Evolutionary conservation across 2,797 vertebrate genomes (phyloP).

Genomic region (Sciurus carolinensis): DNA sequence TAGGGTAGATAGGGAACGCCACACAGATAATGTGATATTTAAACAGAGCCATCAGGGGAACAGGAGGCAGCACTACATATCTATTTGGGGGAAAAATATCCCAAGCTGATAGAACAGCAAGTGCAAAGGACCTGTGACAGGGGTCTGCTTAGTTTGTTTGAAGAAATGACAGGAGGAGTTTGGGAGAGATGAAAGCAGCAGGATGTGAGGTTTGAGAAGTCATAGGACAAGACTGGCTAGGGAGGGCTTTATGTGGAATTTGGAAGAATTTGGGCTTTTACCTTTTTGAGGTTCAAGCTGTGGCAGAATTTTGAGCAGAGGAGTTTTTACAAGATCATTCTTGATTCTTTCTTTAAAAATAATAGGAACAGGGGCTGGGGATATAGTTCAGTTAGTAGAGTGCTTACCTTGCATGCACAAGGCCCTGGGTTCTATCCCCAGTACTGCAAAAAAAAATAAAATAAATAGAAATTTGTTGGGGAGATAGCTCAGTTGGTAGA

Average conservation of each 20-base stretch:
- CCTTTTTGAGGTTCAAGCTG: neutral
- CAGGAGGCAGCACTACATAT: neutral
- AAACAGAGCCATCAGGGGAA: neutral
- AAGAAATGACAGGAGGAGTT: neutral
- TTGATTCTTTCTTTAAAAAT: neutral
- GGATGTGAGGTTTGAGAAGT: neutral
- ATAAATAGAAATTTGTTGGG: too few relatives aligned
- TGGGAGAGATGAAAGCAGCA: neutral
- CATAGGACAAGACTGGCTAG: rapidly evolving
- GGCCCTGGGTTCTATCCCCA: too few relatives aligned
- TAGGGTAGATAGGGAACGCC: neutral
- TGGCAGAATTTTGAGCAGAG: neutral
- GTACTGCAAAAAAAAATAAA: too few relatives aligned
- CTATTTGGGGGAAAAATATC: neutral
- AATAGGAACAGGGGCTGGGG: neutral
- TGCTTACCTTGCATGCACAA: too few relatives aligned
- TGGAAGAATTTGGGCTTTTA: neutral
- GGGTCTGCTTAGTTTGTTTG: neutral
- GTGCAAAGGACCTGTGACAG: neutral
- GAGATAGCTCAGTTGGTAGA: too few relatives aligned
- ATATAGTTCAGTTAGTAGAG: too few relatives aligned
- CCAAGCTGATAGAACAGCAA: neutral
- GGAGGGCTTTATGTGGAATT: neutral
- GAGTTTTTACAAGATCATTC: neutral
- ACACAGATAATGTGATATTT: neutral